phyloP scores from a whole-genome alignment of 2,888 invertebrate species.

The Cataglyphis livida region DNA sequence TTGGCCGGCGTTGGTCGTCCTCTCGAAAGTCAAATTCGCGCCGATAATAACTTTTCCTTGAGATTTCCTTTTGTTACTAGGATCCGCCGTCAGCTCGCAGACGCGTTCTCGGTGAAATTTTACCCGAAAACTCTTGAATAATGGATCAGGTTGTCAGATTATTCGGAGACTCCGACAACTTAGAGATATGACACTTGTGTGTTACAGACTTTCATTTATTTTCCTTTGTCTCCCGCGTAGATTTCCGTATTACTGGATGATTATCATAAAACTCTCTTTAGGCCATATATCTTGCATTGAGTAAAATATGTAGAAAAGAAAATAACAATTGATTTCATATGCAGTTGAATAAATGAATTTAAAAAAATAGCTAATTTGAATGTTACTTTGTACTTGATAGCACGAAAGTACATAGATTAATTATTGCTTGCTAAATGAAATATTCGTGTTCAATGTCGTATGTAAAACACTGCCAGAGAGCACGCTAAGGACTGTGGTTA shows the following conservation, averaged over 20 bases:
- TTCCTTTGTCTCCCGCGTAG: neutral
- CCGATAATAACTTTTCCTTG: constrained; percentile 70
- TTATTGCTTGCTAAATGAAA: constrained; percentile 10
- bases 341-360: neutral
- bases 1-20: constrained; percentile 33
- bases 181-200: neutral
- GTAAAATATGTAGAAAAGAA: no score
- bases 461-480: neutral
- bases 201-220: neutral
- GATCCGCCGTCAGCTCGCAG: neutral
- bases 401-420: constrained; percentile 1
- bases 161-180: neutral
- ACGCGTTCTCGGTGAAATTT: constrained; percentile 11
- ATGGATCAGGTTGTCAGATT: constrained; percentile 16
- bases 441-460: neutral
- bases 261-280: neutral
- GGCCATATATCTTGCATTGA: neutral
- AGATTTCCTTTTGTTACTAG: constrained; percentile 33
- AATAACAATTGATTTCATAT: neutral
- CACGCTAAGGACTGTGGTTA: constrained; percentile 29
- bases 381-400: constrained; percentile 12
- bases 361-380: neutral
- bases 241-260: neutral
- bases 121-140: constrained; percentile 13
- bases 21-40: constrained; percentile 71